Base-by-base conservation (phyloP, 2,797 vertebrate genomes). In the Sebastes alutus region DNA sequence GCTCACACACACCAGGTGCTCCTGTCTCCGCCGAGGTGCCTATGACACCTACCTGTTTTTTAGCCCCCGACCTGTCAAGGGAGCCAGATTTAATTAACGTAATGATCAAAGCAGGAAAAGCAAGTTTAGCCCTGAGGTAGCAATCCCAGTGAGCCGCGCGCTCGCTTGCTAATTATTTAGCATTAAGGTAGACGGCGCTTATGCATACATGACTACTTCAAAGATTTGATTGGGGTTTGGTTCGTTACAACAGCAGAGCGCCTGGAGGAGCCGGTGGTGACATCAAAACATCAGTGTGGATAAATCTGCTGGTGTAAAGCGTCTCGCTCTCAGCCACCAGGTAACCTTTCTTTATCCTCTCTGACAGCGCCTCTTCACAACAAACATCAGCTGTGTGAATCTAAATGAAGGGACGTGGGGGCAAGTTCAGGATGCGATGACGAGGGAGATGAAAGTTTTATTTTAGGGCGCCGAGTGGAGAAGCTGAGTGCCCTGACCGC, bases 1-100 rank as follows among this genome's bases (percentile, higher is more conserved):
- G 77, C 90, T 92, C 93, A 83, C 85, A 92, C 92, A 89, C 94
- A 93, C 92, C 94, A 95, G 94, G 94, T 96, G 94, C 93, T 90
- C 87, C 78, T 86, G 90, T 93, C 88, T 86, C 30, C 18, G 18
- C 79, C 75, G 92, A 94, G 92, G 93, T 94, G 94, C 84, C 86
- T 59, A 82, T 92, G 92, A 95, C 95, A 95, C 95, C 95, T 96
- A 95, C 95, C 95, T 96, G 95, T 94, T 95, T 95, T 90, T 94
- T 88, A 94, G 92, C 91, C 88, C 83, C 79, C 91, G 82, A 93
- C 95, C 92, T 94, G 94, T 96, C 95, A 96, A 92, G 88, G 92
- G 92, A 95, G 95, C 94, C 95, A 95, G 84, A 93, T 96, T 95
- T 95, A 96, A 96, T 96, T 96, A 96, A 94, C 73, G 93, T 96